Evolutionary conservation across 2,113 vertebrate species (phyloP), one percentile per base, ranked within the genome.

Genomic region (Ivindomyrus marchei): DNA sequence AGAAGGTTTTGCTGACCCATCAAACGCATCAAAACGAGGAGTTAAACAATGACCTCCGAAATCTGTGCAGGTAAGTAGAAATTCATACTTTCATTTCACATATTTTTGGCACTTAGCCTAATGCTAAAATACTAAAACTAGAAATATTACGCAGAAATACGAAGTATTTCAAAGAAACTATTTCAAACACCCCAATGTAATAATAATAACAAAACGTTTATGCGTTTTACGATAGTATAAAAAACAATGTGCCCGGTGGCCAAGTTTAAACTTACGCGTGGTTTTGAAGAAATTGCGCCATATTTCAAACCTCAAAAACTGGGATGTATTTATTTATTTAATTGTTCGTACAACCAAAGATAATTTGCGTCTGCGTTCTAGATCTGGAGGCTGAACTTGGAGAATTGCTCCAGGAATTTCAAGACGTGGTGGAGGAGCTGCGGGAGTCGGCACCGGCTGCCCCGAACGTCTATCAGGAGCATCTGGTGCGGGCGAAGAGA

Each of bases 351-450:
- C 83, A 47, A 47, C 24, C 45, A 47, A 15, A 11, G 17, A 11
- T n/a, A 21, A n/a, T 85, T 9, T 47, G 45, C 42, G 21, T 36
- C 3, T n/a, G 13, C 17, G 31, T 52, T 80, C n/a, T 92, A 96
- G 96, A 94, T 89, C 45, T 96, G 85, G 96, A 96, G 66, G 89
- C 90, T 19, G 95, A 96, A 84, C 91, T 96, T 17, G 94, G 91
- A 1, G 95, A 95, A 31, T 62, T 96, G 89, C 94, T 96, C 89
- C 95, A 95, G 90, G 96, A 96, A 93, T 96, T 96, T 93, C 93
- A 96, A 90, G 94, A 94, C 86, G 95, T 96, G 91, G 94, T 95
- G 93, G 93, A 95, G 91, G 95, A 96, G 80, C 92, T 96, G 88
- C 93, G 92, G 66, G 93, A 91, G 49, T 94, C 95, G 0, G 90